A percentile compares a stretch with the other conserved stretches of the same genome.
Conservation (phyloP, 2,888 invertebrate genomes). For the Panopea generosa region DNA sequence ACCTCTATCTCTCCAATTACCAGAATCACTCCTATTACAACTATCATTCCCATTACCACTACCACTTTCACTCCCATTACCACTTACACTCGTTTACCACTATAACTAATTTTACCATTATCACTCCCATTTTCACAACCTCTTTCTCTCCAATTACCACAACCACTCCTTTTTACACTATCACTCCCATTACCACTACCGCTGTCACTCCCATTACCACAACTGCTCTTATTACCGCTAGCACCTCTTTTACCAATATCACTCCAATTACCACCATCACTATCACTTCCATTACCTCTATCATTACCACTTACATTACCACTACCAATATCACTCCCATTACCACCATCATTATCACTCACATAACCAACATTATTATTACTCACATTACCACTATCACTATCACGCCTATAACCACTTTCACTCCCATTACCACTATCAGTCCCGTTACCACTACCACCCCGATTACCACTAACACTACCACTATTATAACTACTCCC, state of each 20-base stretch:
- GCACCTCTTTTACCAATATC: background rate
- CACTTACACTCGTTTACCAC: background rate
- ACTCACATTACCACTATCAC: background rate
- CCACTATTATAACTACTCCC: background rate
- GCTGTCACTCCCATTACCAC: background rate
- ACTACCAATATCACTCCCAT: conserved; percentile 5
- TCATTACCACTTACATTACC: background rate
- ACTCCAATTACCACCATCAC: background rate
- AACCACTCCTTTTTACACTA: background rate
- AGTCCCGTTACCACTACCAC: background rate
- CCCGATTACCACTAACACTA: background rate
- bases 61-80: no score
- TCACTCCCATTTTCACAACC: background rate
- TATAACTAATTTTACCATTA: background rate
- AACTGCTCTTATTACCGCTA: background rate
- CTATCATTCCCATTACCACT: background rate
- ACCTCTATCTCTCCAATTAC: background rate
- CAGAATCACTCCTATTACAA: background rate
- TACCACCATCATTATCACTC: background rate
- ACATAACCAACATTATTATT: conserved; percentile 5
- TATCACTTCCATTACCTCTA: background rate
- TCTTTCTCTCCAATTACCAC: background rate
- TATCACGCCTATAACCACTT: conserved; percentile 1
- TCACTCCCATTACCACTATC: conserved; percentile 11
- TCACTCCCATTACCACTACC: background rate